Conservation (phyloP, 2,797 vertebrate genomes). For the Psittacula echo region DNA sequence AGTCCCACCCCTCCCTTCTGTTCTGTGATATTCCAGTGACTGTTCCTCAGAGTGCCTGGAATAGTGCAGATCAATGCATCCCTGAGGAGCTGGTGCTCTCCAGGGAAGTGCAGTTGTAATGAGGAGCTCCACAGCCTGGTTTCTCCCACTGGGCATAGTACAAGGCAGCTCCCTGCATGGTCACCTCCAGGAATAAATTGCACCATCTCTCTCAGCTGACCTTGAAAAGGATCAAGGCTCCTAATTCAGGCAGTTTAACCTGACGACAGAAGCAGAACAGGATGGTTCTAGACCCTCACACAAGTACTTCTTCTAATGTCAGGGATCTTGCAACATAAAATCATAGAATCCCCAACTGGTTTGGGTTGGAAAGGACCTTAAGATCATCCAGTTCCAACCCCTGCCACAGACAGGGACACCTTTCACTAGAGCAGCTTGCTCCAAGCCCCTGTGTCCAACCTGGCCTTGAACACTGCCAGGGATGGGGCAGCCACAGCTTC, state of each 20-base stretch:
- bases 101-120: background rate
- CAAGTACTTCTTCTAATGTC: background rate
- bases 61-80: background rate
- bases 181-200: background rate
- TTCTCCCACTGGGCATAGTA: background rate
- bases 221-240: background rate
- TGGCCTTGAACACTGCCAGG: no score
- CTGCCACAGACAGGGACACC: no score
- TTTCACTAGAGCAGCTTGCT: no score
- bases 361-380: background rate
- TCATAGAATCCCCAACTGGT: background rate
- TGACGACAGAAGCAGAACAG: background rate
- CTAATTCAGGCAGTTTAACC: background rate
- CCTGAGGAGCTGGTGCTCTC: background rate
- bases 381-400: background rate
- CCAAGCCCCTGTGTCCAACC: no score
- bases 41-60: fast-evolving
- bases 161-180: background rate
- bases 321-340: background rate
- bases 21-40: background rate
- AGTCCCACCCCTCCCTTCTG: background rate
- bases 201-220: background rate
- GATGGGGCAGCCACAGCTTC: no score
- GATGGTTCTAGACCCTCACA: background rate
- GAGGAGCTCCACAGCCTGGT: background rate